A percentile compares a stretch with the other conserved stretches of the same genome.
phyloP scores from a whole-genome alignment of 2,113 vertebrate species.

The Heptranchias perlo region DNA sequence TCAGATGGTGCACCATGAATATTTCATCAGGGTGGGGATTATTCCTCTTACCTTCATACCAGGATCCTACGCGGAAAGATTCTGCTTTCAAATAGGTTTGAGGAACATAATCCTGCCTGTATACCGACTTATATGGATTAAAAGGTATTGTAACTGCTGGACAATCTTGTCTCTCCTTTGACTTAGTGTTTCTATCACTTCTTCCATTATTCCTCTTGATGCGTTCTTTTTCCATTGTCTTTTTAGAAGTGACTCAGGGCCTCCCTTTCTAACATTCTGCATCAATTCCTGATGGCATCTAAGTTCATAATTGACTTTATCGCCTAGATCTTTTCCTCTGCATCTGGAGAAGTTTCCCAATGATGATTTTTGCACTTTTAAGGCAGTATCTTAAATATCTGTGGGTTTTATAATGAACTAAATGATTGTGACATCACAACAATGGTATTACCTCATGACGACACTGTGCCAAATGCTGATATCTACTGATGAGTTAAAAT shows the following conservation, averaged over 20 bases:
- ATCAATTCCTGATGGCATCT: not conserved
- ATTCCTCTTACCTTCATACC: conserved; percentile 51
- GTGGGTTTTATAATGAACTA: not conserved
- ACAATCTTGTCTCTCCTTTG: conserved; percentile 32
- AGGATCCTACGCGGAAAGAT: conserved; percentile 46
- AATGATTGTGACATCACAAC: conserved; percentile 26
- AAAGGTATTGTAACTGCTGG: conserved; percentile 49
- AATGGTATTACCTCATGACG: not conserved
- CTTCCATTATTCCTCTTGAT: not conserved
- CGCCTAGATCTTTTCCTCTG: not conserved
- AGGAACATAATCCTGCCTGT: conserved; percentile 60
- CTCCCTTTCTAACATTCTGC: not conserved
- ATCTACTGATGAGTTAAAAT: not conserved
- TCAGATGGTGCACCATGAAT: conserved; percentile 39
- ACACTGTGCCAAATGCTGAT: not conserved
- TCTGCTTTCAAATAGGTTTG: conserved; percentile 57
- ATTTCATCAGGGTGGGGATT: conserved; percentile 59
- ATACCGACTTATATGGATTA: conserved; percentile 64
- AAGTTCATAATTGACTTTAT: not conserved
- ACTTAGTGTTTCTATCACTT: not conserved
- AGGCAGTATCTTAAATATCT: not conserved
- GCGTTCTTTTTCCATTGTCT: not conserved
- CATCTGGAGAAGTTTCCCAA: conserved; percentile 10
- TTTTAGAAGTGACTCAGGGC: not conserved
- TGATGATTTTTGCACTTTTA: not conserved